Base-by-base conservation (phyloP, 2,113 vertebrate species). In the Cyprinus carpio region DNA sequence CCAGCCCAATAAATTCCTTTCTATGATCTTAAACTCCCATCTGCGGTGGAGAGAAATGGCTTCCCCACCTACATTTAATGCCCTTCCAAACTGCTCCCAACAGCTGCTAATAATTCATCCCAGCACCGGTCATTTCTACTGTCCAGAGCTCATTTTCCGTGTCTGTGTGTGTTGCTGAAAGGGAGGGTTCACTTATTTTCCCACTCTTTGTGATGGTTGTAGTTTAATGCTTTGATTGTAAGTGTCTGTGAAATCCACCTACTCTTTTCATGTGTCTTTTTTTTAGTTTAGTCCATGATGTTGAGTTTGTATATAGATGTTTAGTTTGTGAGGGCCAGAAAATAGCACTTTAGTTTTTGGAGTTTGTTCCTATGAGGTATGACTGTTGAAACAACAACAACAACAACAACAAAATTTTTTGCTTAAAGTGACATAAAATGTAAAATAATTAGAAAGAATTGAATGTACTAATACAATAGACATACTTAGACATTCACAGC, bases 51-150 rank as follows among this genome's bases (percentile, higher is more conserved):
- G 75, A 81, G 69, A 84, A 80, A 84, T 34, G 11, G 71, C 77
- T 75, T 67, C 77, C 78, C 83, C 74, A 75, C 23, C 58, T 83
- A 81, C 83, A 69, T 88, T 89, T 86, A 75, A 87, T 84, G 79
- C 54, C 54, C 56, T 85, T 49, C 81, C 58, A 84, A 62, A 54
- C 75, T 49, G 29, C 43, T 54, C 49, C 40, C 37, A 31, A 64
- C 79, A 85, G 64, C 51, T 85, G 83, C 51, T 31, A 65, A 79
- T 56, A 54, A 25, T 27, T 87, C 82, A 82, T 51, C 49, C 56
- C 34, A 58, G 11, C 43, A 46, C 81, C 34, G 75, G 25, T 83
- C 54, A 74, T 74, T 83, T 65, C n/a, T 84, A 71, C 75, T 74
- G 69, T 40, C 27, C 75, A 78, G 81, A 83, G 65, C 51, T 83